Evolutionary conservation across 2,888 invertebrate species (phyloP).

Genomic region (Chironomus riparius): DNA sequence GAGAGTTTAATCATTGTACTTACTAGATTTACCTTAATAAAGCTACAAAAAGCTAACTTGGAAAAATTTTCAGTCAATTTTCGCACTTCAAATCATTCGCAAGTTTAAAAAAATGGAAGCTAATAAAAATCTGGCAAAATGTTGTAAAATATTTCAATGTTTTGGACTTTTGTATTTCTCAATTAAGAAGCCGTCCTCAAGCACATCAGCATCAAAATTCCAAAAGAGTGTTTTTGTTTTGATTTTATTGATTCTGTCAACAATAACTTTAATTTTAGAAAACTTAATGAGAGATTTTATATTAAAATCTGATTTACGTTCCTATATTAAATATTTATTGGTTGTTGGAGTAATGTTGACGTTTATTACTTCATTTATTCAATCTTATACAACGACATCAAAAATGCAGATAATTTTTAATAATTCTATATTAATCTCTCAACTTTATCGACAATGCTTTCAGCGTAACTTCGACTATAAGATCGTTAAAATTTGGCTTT

Average conservation of each 20-base stretch:
- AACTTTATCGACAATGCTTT: not conserved
- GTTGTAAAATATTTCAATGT: not conserved
- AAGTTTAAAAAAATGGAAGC: slow-evolving; percentile 1
- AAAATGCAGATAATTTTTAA: not conserved
- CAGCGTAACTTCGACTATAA: not conserved
- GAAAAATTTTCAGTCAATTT: too few relatives aligned
- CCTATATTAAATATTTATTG: too few relatives aligned
- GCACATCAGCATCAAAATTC: too few relatives aligned
- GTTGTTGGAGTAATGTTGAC: not conserved
- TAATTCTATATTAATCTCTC: not conserved
- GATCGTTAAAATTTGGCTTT: not conserved
- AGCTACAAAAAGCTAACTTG: too few relatives aligned
- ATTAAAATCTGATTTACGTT: too few relatives aligned
- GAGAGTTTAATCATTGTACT: too few relatives aligned
- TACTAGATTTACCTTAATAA: too few relatives aligned
- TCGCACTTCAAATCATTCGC: too few relatives aligned
- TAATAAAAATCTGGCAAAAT: not conserved
- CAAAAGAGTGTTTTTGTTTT: too few relatives aligned
- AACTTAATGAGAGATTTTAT: too few relatives aligned
- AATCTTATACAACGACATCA: not conserved
- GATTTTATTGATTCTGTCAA: too few relatives aligned
- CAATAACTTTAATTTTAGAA: not conserved
- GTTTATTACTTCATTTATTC: not conserved
- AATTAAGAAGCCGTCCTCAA: not conserved
- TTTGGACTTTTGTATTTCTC: not conserved